phyloP scores from a whole-genome alignment of 2,113 vertebrate genomes.

The Actinemys pallida region DNA sequence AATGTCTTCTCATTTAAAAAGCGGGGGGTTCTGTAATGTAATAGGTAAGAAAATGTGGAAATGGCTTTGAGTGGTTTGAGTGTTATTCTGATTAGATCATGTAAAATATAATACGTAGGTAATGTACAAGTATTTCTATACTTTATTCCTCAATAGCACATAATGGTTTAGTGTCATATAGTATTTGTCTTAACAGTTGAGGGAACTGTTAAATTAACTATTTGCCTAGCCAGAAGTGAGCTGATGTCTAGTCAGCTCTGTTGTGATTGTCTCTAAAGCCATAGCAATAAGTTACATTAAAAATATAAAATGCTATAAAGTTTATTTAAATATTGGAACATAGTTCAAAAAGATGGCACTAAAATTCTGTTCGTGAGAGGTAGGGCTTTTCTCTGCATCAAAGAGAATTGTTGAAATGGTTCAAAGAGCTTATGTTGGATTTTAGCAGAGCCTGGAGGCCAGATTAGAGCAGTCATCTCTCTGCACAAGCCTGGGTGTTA shows the following conservation, averaged over 20 bases:
- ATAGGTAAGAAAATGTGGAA: neutral
- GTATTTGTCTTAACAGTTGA: neutral
- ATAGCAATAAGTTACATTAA: neutral
- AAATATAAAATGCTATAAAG: neutral
- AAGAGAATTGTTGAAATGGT: neutral
- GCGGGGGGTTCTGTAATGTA: neutral
- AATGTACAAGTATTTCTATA: neutral
- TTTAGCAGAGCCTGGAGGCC: neutral
- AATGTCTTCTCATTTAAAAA: neutral
- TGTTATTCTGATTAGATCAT: neutral
- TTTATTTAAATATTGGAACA: neutral
- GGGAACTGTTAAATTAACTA: neutral
- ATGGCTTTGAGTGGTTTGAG: neutral
- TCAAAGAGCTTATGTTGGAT: neutral
- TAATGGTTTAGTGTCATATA: neutral
- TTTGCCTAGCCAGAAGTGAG: neutral
- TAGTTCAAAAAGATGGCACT: neutral
- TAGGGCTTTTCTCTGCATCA: neutral
- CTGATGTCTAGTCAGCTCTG: accelerated
- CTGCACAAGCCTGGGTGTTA: neutral
- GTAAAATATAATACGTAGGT: neutral
- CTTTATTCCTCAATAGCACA: accelerated
- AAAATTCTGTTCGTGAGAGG: neutral
- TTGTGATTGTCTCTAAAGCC: neutral
- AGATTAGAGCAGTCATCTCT: neutral